These are phyloP conservation scores for Anthoscopus minutus DNA, from an alignment of 2,113 vertebrate genomes.

Conservation along the genomic window DNA sequence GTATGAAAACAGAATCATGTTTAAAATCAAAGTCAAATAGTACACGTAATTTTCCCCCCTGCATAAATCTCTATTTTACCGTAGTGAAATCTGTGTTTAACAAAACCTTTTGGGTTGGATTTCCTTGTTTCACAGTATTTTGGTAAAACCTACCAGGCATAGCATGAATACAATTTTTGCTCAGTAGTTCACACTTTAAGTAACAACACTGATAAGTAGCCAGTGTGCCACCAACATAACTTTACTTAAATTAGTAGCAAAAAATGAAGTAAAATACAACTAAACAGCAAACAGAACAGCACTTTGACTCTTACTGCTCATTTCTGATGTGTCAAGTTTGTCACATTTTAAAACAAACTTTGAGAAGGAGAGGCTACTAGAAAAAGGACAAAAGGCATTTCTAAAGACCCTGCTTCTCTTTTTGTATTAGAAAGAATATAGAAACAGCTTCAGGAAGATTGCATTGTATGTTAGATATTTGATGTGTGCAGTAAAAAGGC, in stretches of 20 bases:
- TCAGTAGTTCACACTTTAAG: not conserved
- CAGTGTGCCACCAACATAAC: not conserved
- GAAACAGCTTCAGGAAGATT: not conserved
- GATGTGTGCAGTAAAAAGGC: not conserved
- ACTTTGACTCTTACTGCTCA: not conserved
- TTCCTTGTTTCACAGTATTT: not conserved
- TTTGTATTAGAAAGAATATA: not conserved
- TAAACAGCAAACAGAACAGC: not conserved
- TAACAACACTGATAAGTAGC: not conserved
- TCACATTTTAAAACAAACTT: not conserved
- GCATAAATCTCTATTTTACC: not conserved
- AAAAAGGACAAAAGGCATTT: conserved; percentile 12
- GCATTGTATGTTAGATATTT: conserved; percentile 3
- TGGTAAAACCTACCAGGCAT: not conserved
- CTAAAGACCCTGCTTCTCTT: not conserved
- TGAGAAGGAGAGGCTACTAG: not conserved
- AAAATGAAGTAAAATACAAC: not conserved
- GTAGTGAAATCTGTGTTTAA: not conserved
- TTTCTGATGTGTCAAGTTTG: not conserved
- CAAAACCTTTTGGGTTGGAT: not conserved
- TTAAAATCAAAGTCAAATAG: not conserved
- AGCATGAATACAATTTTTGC: not conserved
- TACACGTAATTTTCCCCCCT: not conserved
- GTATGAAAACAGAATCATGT: not conserved
- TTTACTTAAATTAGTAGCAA: not conserved